phyloP scores from a whole-genome alignment of 2,888 invertebrate species.

The Drosophila sordidula region DNA sequence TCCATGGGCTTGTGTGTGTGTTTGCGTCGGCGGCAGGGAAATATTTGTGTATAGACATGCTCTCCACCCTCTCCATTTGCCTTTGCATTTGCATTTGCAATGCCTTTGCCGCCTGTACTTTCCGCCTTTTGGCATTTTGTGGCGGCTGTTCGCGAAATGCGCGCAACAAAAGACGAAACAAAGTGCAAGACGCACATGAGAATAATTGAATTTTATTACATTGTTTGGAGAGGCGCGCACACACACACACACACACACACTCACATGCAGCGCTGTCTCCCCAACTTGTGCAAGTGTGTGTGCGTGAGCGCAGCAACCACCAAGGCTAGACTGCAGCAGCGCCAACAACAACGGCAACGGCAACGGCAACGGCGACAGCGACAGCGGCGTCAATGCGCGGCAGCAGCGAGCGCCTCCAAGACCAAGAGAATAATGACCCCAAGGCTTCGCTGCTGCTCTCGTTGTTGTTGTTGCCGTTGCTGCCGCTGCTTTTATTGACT shows the following conservation, averaged over 20 bases:
- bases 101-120: slow-evolving; percentile 71
- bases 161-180: slow-evolving; percentile 83
- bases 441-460: slow-evolving; percentile 79
- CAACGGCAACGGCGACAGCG: slow-evolving; percentile 13
- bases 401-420: slow-evolving; percentile 70
- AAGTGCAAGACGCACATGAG: slow-evolving; percentile 83
- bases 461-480: slow-evolving; percentile 39
- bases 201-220: slow-evolving; percentile 86
- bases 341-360: slow-evolving; percentile 29
- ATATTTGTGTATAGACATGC: slow-evolving; percentile 53
- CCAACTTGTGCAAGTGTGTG: slow-evolving; percentile 50
- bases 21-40: slow-evolving; percentile 69
- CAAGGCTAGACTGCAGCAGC: slow-evolving; percentile 73
- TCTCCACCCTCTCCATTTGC: background rate
- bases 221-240: slow-evolving; percentile 81
- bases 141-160: slow-evolving; percentile 75
- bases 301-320: slow-evolving; percentile 73
- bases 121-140: slow-evolving; percentile 74
- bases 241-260: slow-evolving; percentile 29
- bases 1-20: slow-evolving; percentile 11
- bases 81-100: slow-evolving; percentile 46
- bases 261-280: slow-evolving; percentile 54
- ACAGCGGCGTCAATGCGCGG: slow-evolving; percentile 64
- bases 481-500: slow-evolving; percentile 77
- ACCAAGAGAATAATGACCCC: slow-evolving; percentile 85